These are phyloP conservation scores for Andrena cerasifolii DNA, from an alignment of 1,140 invertebrate genomes.

Conservation along the genomic window DNA sequence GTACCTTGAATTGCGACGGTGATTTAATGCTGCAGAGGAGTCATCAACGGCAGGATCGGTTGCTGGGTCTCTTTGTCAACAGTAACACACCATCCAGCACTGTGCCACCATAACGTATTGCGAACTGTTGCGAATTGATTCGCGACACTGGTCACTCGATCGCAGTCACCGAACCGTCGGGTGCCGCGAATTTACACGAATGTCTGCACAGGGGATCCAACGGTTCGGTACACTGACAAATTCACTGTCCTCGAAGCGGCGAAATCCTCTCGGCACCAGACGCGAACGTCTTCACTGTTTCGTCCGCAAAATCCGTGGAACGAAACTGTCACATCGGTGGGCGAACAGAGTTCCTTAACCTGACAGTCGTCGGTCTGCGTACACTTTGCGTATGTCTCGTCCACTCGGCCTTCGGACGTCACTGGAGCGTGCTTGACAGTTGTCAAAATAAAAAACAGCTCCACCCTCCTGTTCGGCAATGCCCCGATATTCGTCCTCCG, in stretches of 20 bases:
- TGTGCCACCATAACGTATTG: constrained; percentile 11
- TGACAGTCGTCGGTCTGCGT: background rate
- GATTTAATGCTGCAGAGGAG: constrained; percentile 5
- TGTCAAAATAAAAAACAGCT: background rate
- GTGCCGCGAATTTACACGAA: background rate
- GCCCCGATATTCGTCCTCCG: too few relatives aligned
- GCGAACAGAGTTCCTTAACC: background rate
- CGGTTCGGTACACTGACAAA: constrained; percentile 11
- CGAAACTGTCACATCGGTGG: too few relatives aligned
- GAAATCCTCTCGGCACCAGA: background rate
- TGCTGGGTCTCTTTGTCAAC: background rate
- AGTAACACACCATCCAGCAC: constrained; percentile 24
- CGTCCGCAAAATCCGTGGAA: background rate
- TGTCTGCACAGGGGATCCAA: background rate
- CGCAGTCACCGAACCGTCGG: constrained; percentile 5
- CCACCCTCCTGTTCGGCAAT: background rate
- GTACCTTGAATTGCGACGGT: constrained; percentile 41
- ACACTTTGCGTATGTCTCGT: too few relatives aligned
- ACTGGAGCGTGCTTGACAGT: background rate
- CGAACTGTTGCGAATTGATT: background rate
- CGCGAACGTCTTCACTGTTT: background rate
- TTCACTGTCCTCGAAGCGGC: background rate
- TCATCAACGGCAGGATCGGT: background rate
- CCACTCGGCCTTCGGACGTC: background rate
- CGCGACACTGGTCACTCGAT: constrained; percentile 27